Conservation (phyloP, 2,888 invertebrate species). For the Lagria hirta region DNA sequence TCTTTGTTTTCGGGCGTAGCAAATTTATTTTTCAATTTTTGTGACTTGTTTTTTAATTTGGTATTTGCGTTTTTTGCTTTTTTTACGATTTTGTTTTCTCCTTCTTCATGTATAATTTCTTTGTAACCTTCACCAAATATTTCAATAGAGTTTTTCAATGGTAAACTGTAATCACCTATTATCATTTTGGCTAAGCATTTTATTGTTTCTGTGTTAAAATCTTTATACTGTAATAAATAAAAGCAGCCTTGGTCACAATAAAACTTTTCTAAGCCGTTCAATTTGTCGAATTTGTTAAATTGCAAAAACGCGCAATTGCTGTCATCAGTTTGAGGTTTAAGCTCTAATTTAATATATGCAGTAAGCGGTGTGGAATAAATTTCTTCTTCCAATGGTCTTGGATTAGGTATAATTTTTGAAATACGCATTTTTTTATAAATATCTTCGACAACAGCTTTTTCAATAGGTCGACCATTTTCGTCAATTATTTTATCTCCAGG, state of each 20-base stretch:
- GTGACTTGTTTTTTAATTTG: constrained; percentile 21
- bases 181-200: constrained; percentile 53
- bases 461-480: constrained; percentile 28
- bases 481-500: too few species aligned
- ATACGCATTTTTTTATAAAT: constrained; percentile 54
- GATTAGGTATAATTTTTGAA: constrained; percentile 59
- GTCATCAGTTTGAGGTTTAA: constrained; percentile 54
- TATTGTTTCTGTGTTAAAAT: constrained; percentile 59
- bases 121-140: constrained; percentile 49
- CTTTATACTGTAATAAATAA: constrained; percentile 60
- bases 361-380: constrained; percentile 60
- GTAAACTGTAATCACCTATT: constrained; percentile 50
- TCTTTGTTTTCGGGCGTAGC: too few species aligned
- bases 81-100: constrained; percentile 24
- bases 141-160: constrained; percentile 49
- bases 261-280: constrained; percentile 60
- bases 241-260: constrained; percentile 62
- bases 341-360: constrained; percentile 58
- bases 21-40: too few species aligned
- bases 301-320: constrained; percentile 50
- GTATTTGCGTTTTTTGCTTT: constrained; percentile 31
- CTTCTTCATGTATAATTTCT: constrained; percentile 18
- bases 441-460: constrained; percentile 35
- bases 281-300: constrained; percentile 47
- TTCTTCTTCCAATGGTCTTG: constrained; percentile 51